Conservation (phyloP, 1,140 invertebrate species). For the Asobara japonica region DNA sequence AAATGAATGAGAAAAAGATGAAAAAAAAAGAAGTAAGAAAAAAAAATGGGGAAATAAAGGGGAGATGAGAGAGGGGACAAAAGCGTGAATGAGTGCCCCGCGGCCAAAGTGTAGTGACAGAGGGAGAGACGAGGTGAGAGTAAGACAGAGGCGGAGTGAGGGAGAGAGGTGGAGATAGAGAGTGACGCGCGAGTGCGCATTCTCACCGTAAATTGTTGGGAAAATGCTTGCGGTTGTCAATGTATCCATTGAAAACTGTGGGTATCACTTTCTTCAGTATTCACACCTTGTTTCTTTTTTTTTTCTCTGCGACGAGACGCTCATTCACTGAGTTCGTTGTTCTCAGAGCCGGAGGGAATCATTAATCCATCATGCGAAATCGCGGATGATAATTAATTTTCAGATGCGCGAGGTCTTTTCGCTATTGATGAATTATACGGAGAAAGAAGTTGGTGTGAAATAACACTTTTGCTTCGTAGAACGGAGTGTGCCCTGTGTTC, state of each 20-base stretch:
- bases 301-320: neutral
- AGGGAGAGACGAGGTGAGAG: no score
- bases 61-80: conserved; percentile 5
- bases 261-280: conserved; percentile 6
- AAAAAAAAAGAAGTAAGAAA: neutral
- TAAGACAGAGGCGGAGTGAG: no score
- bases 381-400: neutral
- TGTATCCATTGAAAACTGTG: neutral
- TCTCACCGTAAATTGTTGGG: neutral
- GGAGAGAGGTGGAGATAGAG: no score
- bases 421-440: no score
- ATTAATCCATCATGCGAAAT: neutral
- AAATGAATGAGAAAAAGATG: neutral
- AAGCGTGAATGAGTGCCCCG: neutral
- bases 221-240: conserved; percentile 6
- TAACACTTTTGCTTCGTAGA: no score
- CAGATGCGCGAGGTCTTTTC: no score
- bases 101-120: conserved; percentile 21
- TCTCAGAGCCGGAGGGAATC: neutral
- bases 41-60: neutral
- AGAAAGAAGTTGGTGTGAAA: no score
- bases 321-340: neutral
- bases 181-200: neutral
- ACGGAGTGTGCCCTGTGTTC: no score
- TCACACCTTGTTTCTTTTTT: neutral